Conservation (phyloP, 2,113 vertebrate species). For the Thamnophis sirtalis region DNA sequence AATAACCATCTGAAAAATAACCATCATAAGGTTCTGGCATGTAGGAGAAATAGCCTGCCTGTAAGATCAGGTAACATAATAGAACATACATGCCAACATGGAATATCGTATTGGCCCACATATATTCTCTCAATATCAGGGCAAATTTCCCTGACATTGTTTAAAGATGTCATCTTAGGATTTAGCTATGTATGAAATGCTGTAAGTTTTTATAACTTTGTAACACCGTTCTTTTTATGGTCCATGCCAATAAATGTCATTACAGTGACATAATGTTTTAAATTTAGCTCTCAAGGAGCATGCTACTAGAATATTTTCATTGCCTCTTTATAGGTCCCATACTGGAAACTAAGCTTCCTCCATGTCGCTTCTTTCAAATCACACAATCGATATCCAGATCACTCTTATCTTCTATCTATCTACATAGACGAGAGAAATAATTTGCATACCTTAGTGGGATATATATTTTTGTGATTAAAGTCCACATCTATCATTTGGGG, state of each 20-base stretch:
- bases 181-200: not conserved
- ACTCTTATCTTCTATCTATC: not conserved
- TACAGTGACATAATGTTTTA: not conserved
- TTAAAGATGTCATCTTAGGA: not conserved
- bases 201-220: not conserved
- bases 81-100: not conserved
- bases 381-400: not conserved
- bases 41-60: constrained; percentile 51
- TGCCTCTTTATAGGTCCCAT: not conserved
- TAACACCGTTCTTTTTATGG: not conserved
- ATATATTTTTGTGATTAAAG: not conserved
- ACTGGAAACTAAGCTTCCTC: not conserved
- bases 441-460: not conserved
- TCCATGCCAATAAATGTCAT: not conserved
- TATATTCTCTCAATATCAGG: not conserved
- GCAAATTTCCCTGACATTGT: not conserved
- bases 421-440: not conserved
- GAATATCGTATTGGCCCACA: not conserved
- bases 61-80: constrained; percentile 43
- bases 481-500: not conserved
- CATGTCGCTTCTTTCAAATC: not conserved
- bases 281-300: not conserved
- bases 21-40: constrained; percentile 56
- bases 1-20: constrained; percentile 60
- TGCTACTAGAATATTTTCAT: not conserved